Conservation (phyloP, 2,888 invertebrate genomes). For the Pandemis cinnamomeana region DNA sequence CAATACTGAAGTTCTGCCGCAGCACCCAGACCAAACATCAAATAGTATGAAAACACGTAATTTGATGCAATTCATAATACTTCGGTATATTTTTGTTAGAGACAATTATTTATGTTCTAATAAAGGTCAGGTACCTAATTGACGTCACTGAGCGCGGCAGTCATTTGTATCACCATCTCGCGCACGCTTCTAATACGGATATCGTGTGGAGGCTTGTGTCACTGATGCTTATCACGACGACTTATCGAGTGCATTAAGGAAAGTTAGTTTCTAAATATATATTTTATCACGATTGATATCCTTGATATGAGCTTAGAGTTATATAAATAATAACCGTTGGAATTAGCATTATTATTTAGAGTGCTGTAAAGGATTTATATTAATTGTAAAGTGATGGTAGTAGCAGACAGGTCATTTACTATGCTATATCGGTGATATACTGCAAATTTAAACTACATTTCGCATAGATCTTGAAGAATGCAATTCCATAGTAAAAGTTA, state of each 20-base stretch:
- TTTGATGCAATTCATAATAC: neutral
- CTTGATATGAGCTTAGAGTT: conserved; percentile 17
- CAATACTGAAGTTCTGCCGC: neutral
- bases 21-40: neutral
- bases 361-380: neutral
- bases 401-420: neutral
- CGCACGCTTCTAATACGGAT: conserved; percentile 1
- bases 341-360: neutral
- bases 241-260: conserved; percentile 20
- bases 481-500: too few relatives aligned
- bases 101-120: neutral
- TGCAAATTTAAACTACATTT: neutral
- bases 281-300: conserved; percentile 28
- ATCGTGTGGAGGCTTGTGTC: conserved; percentile 19
- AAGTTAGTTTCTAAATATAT: conserved; percentile 17
- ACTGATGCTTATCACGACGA: conserved; percentile 25
- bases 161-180: conserved; percentile 14
- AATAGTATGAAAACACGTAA: neutral
- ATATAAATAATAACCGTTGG: neutral
- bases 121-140: neutral
- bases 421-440: neutral
- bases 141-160: neutral
- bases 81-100: neutral
- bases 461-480: neutral
- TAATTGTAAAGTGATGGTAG: neutral